Conservation (phyloP, 2,888 invertebrate genomes). For the Seira sanloemensis region DNA sequence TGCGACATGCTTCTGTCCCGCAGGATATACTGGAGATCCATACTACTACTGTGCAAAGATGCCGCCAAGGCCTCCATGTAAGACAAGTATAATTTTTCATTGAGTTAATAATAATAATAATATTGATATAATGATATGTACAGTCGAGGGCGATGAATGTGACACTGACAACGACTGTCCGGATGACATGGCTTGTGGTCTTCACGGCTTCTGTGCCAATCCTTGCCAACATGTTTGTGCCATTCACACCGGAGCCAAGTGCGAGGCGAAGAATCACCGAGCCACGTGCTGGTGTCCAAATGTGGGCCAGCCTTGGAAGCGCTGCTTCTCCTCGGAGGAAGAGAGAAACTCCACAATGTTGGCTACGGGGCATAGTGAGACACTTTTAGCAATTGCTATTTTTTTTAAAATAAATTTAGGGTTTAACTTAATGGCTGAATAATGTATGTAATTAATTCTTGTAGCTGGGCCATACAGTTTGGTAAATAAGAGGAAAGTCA, state of each 20-base stretch:
- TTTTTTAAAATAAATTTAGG: no score
- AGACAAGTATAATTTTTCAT: slow-evolving; percentile 24
- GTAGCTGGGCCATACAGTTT: slow-evolving; percentile 71
- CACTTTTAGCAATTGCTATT: no score
- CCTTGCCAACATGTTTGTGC: slow-evolving; percentile 73
- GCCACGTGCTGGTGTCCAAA: slow-evolving; percentile 72
- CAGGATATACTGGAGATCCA: slow-evolving; percentile 70
- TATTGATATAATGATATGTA: slow-evolving; percentile 78
- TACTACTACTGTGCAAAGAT: slow-evolving; percentile 71
- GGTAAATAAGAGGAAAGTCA: slow-evolving; percentile 71
- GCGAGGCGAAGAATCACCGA: slow-evolving; percentile 71
- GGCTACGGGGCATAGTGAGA: slow-evolving; percentile 65
- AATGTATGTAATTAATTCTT: neutral
- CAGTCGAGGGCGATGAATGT: slow-evolving; percentile 72
- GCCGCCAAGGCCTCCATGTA: slow-evolving; percentile 73
- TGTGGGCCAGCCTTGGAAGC: slow-evolving; percentile 73
- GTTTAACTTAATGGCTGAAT: neutral
- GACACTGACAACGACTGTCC: slow-evolving; percentile 71
- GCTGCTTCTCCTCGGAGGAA: slow-evolving; percentile 71
- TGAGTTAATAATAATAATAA: slow-evolving; percentile 76
- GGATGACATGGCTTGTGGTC: slow-evolving; percentile 73
- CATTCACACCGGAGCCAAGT: slow-evolving; percentile 73
- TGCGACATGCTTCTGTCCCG: slow-evolving; percentile 71
- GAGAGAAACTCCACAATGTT: slow-evolving; percentile 67
- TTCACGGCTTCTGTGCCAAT: slow-evolving; percentile 71